A percentile compares a stretch with the other conserved stretches of the same genome.
These are phyloP conservation scores for Argopecten irradians DNA, from an alignment of 1,140 invertebrate genomes.

Conservation along the genomic window DNA sequence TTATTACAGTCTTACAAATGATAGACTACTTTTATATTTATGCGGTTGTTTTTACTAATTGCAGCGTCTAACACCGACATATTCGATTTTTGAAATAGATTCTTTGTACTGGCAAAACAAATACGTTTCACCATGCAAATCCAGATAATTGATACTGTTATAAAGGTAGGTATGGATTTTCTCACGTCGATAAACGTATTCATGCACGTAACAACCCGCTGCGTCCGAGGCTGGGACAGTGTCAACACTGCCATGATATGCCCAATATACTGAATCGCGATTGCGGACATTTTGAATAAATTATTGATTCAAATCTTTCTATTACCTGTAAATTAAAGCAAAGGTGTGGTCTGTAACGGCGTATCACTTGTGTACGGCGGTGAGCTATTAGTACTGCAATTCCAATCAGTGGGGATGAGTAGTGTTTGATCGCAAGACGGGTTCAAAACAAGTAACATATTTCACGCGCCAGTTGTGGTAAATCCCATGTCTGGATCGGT, in stretches of 20 bases:
- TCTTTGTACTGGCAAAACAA: neutral
- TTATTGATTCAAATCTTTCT: slow-evolving; percentile 6
- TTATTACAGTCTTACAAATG: too few relatives aligned
- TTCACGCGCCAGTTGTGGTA: neutral
- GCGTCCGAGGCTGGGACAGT: neutral
- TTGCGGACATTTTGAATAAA: slow-evolving; percentile 22
- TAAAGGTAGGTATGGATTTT: neutral
- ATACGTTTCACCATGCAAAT: neutral
- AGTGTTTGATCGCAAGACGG: neutral
- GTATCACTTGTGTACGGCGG: neutral
- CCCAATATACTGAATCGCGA: neutral
- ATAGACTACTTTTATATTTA: too few relatives aligned
- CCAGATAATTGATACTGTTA: neutral
- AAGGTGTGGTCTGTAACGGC: neutral
- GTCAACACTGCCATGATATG: neutral
- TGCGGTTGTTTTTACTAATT: neutral
- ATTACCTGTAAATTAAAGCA: neutral
- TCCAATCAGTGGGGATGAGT: neutral
- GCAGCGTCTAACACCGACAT: neutral
- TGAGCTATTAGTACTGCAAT: neutral
- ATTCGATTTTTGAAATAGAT: neutral
- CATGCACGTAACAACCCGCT: neutral
- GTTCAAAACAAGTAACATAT: neutral
- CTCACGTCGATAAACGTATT: neutral
- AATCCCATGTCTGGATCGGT: neutral